Base-by-base conservation (phyloP, 2,113 vertebrate genomes). In the Channa argus region DNA sequence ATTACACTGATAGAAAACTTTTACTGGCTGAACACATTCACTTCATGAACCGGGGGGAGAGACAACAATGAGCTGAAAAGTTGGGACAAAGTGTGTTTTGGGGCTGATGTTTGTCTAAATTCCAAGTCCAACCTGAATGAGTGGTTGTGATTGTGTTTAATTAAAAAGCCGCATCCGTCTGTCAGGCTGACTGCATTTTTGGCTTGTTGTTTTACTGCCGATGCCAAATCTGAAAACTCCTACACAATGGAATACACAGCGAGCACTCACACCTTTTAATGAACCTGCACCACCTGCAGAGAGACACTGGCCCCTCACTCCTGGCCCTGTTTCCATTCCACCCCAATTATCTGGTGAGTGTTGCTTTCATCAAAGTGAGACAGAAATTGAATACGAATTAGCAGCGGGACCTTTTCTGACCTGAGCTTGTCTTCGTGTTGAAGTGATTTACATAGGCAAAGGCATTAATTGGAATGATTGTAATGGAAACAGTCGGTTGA, bases 141-240 rank as follows among this genome's bases (percentile, higher is more conserved):
- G 6, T 46, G 14, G 63, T 60, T 61, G 55, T 60, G 73, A 61
- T 61, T n/a, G 63, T 11, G 33, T 76, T 76, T 76, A 54, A 69
- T 77, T 69, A 77, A 69, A 68, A 69, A 67, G 15, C 50, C 10
- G 12, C 14, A 46, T 43, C 41, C 34, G 47, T n/a, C 55, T 11
- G 14, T 65, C 72, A 45, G 53, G n/a, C 37, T 37, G 46, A n/a
- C 55, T 34, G 43, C 3, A 0, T 34, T 75, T 24, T n/a, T 62
- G 74, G 64, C 74, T 8, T 3, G 6, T 69, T 49, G 15, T 36
- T 55, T 36, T 49, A 41, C 49, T 69, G 56, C 69, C 69, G 15
- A 3, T 49, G 56, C 56, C 58, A 68, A 76, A 62, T 43, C 50
- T 65, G 51, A 54, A 59, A 34, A 33, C 38, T 37, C 10, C 10